phyloP scores from a whole-genome alignment of 1,140 invertebrate species.

The Chelonus insularis region DNA sequence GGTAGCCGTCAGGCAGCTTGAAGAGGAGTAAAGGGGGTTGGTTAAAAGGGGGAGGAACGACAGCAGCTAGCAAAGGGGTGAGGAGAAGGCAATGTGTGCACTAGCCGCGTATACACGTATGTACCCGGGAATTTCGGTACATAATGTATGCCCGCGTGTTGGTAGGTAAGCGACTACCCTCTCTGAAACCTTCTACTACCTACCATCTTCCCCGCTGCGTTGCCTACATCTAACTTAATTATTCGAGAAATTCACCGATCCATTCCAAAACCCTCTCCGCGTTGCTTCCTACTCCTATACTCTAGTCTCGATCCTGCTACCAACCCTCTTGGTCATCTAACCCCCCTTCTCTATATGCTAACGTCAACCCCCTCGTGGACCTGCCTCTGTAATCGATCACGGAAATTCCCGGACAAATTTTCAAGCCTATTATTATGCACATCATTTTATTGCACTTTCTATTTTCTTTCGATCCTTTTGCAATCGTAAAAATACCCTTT shows the following conservation, averaged over 20 bases:
- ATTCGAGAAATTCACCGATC: constrained; percentile 61
- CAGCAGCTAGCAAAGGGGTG: constrained; percentile 1
- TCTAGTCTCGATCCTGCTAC: not conserved
- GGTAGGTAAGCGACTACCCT: constrained; percentile 54
- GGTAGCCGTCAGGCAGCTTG: constrained; percentile 19
- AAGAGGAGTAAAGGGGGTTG: constrained; percentile 18
- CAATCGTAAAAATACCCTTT: not conserved
- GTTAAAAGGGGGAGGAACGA: not conserved
- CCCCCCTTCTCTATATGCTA: not conserved
- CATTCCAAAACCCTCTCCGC: constrained; percentile 40
- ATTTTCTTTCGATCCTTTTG: not conserved
- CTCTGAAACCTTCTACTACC: not conserved
- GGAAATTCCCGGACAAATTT: not conserved
- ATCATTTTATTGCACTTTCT: too few relatives aligned
- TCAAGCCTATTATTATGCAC: too few relatives aligned
- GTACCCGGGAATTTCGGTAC: constrained; percentile 43
- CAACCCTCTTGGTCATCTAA: constrained; percentile 6
- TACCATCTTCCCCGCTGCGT: constrained; percentile 30
- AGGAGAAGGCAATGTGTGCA: constrained; percentile 2
- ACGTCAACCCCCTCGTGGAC: not conserved
- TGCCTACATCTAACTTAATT: constrained; percentile 59
- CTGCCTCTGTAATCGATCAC: not conserved
- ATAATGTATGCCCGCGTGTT: constrained; percentile 58
- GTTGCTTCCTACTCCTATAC: not conserved
- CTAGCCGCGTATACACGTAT: constrained; percentile 26